These are phyloP conservation scores for Lucifuga dentata DNA, from an alignment of 2,113 vertebrate species.

Conservation along the genomic window DNA sequence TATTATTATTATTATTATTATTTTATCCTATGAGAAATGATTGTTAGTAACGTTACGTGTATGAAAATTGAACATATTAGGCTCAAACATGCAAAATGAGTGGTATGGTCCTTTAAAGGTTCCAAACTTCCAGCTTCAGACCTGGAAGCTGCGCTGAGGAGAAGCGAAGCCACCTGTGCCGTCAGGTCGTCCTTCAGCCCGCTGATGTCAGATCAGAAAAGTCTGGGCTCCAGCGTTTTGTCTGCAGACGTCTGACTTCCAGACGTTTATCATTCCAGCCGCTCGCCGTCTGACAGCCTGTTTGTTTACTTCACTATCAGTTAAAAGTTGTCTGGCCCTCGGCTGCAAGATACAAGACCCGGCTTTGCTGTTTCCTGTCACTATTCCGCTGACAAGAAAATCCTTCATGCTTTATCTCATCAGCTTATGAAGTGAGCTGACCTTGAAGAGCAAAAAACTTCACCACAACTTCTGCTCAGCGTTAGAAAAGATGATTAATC, in stretches of 20 bases:
- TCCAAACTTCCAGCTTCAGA: too few relatives aligned
- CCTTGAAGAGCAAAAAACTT: constrained; percentile 16
- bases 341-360: constrained; percentile 21
- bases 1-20: too few relatives aligned
- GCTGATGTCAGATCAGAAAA: constrained; percentile 16
- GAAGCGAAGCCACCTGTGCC: constrained; percentile 12
- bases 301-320: constrained; percentile 63
- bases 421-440: constrained; percentile 23
- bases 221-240: constrained; percentile 21
- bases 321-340: constrained; percentile 49
- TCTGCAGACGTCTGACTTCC: constrained; percentile 35
- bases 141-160: constrained; percentile 2
- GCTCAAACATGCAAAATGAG: too few relatives aligned
- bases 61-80: too few relatives aligned
- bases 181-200: constrained; percentile 15
- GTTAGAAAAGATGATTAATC: background rate
- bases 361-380: constrained; percentile 14
- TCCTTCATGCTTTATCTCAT: constrained; percentile 43
- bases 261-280: constrained; percentile 58
- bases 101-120: too few relatives aligned
- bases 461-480: background rate
- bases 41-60: too few relatives aligned
- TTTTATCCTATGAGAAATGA: too few relatives aligned
- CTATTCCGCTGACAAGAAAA: constrained; percentile 37
- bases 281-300: constrained; percentile 12